A percentile compares a stretch with the other conserved stretches of the same genome.
Evolutionary conservation across 1,140 invertebrate species (phyloP).

Genomic region (Fopius arisanus): DNA sequence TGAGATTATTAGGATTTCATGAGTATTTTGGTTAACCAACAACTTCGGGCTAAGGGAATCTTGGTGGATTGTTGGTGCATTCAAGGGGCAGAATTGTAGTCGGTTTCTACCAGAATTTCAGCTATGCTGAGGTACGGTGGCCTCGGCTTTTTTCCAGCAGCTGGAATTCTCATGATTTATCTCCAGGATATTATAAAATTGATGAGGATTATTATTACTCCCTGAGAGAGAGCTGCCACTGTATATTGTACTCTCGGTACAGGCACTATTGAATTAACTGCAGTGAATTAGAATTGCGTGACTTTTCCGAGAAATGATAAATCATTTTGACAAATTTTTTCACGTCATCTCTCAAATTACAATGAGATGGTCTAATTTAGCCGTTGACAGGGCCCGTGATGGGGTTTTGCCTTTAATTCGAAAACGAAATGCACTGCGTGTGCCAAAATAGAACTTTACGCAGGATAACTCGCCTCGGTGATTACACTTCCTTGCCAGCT

Average conservation of each 20-base stretch:
- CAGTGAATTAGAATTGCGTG: no score
- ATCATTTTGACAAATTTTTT: no score
- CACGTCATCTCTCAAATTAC: no score
- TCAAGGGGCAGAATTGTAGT: neutral
- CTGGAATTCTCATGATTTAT: no score
- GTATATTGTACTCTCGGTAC: no score
- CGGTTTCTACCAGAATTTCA: neutral
- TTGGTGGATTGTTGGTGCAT: neutral
- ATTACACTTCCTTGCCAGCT: constrained; percentile 54
- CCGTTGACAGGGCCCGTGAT: neutral
- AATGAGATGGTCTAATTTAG: neutral
- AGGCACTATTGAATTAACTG: no score
- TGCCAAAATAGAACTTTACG: constrained; percentile 56
- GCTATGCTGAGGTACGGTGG: no score
- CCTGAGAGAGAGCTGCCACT: no score
- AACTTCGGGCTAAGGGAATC: neutral
- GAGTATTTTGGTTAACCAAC: constrained; percentile 11
- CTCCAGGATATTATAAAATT: no score
- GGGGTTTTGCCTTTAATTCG: neutral
- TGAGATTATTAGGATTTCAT: constrained; percentile 8
- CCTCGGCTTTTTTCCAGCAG: no score
- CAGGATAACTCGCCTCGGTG: constrained; percentile 50
- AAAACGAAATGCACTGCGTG: constrained; percentile 9
- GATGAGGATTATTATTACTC: no score
- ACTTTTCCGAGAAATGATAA: no score